Evolutionary conservation across 2,797 vertebrate species (phyloP).

Genomic region (Acanthurus tractus): DNA sequence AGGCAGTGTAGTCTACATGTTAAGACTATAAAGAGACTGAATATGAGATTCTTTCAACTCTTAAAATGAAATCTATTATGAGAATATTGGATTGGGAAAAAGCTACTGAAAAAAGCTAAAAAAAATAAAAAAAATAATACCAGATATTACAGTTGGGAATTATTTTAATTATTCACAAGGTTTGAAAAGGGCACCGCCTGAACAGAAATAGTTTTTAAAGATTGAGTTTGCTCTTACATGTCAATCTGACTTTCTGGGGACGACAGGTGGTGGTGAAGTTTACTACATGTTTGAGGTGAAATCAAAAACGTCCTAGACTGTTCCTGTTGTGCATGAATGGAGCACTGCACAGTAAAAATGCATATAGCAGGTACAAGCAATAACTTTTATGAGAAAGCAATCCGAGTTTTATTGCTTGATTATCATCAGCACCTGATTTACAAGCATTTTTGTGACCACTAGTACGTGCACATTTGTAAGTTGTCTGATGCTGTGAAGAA

Average conservation of each 20-base stretch:
- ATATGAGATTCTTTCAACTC: not conserved
- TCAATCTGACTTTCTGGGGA: not conserved
- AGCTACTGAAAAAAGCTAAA: not conserved
- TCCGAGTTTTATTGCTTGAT: too few relatives aligned
- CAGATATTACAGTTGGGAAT: not conserved
- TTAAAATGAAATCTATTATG: not conserved
- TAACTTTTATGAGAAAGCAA: too few relatives aligned
- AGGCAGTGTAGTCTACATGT: not conserved
- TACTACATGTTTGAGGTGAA: not conserved
- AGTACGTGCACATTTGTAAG: too few relatives aligned
- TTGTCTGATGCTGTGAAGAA: too few relatives aligned
- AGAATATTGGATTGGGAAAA: not conserved
- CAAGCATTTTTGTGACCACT: too few relatives aligned
- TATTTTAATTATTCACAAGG: conserved; percentile 4
- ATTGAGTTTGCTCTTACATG: not conserved
- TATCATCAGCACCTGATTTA: too few relatives aligned
- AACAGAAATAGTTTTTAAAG: not conserved
- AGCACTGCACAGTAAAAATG: too few relatives aligned
- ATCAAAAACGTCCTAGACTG: too few relatives aligned
- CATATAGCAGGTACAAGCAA: too few relatives aligned
- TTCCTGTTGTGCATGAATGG: too few relatives aligned
- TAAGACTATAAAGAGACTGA: not conserved
- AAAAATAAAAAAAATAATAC: not conserved
- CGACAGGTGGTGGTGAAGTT: not conserved
- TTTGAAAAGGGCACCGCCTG: conserved; percentile 7